Percentiles rank a stretch among this genome's conserved stretches.
Conservation (phyloP, 92 coral and sea anemone species). For the Anthopleura xanthogrammica region DNA sequence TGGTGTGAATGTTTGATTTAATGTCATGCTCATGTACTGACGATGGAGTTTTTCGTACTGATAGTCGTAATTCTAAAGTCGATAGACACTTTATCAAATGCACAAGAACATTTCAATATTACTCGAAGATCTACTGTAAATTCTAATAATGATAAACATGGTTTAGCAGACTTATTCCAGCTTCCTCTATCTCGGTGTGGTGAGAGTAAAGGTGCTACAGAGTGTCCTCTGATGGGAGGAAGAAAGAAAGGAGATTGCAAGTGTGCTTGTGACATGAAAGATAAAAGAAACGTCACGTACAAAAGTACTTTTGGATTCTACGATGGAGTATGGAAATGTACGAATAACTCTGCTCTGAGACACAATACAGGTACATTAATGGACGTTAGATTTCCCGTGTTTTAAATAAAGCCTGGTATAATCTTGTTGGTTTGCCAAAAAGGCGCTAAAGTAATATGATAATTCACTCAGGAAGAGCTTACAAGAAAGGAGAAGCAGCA, state of each 20-base stretch:
- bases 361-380: neutral
- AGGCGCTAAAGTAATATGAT: too few relatives aligned
- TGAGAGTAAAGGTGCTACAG: conserved; percentile 1
- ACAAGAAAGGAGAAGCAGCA: too few relatives aligned
- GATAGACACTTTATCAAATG: too few relatives aligned
- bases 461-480: too few relatives aligned
- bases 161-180: neutral
- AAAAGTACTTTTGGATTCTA: conserved; percentile 25
- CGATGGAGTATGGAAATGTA: conserved; percentile 8
- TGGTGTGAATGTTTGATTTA: too few relatives aligned
- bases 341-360: conserved; percentile 1
- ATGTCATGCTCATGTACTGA: too few relatives aligned
- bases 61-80: too few relatives aligned
- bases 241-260: neutral
- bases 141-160: neutral
- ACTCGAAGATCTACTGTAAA: neutral
- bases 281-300: neutral
- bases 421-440: too few relatives aligned
- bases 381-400: too few relatives aligned
- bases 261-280: neutral
- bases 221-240: conserved; percentile 3
- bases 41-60: too few relatives aligned
- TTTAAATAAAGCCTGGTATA: too few relatives aligned
- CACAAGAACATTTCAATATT: neutral
- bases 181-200: conserved; percentile 1